These are phyloP conservation scores for Spilogale gracilis DNA, from an alignment of 2,113 vertebrate species.

Conservation along the genomic window DNA sequence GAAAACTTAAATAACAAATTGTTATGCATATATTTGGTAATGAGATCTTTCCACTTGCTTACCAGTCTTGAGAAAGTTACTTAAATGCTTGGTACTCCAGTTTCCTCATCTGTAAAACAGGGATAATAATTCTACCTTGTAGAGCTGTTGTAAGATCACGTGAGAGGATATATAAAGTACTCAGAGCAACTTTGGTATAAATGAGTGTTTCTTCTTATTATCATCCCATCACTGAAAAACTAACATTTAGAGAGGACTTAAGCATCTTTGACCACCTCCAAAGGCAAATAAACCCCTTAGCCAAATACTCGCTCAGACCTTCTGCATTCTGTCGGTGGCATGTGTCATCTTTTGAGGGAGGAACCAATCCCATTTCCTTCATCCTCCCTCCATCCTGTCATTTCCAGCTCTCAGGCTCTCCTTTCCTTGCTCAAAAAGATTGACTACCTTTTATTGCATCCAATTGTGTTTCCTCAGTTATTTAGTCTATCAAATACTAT, in stretches of 20 bases:
- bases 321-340: background rate
- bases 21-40: background rate
- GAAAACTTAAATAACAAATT: background rate
- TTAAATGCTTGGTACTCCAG: background rate
- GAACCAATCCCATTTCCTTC: background rate
- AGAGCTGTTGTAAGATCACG: background rate
- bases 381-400: background rate
- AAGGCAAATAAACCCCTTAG: background rate
- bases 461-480: background rate
- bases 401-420: background rate
- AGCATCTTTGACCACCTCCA: background rate
- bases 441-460: background rate
- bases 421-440: conserved; percentile 33
- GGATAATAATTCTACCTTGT: background rate
- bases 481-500: background rate
- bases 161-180: background rate
- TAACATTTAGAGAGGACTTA: background rate
- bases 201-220: conserved; percentile 31
- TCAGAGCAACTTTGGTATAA: background rate
- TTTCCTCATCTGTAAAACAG: conserved; percentile 6
- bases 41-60: background rate
- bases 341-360: background rate
- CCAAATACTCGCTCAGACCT: background rate
- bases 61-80: background rate
- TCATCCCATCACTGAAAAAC: background rate